phyloP scores from a whole-genome alignment of 2,888 invertebrate genomes.

The Machimus rusticus region DNA sequence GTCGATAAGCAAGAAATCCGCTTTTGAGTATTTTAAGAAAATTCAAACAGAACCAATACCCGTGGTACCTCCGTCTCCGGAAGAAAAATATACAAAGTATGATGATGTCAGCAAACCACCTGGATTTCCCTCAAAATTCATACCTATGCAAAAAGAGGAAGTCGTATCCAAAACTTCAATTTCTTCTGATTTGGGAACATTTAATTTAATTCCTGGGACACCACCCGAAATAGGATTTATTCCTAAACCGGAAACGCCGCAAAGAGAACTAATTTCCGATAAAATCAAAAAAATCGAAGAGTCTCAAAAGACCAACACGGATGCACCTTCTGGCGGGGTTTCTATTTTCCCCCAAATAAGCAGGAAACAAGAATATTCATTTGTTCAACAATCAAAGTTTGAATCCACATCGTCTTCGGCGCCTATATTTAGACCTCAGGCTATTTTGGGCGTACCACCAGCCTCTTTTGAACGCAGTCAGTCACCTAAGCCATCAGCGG shows the following conservation, averaged over 20 bases:
- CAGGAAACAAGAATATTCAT: conserved; percentile 50
- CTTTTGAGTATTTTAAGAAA: conserved; percentile 73
- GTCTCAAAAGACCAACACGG: conserved; percentile 65
- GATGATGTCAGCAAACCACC: conserved; percentile 52
- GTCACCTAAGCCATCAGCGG: conserved; percentile 69
- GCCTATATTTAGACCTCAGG: conserved; percentile 61
- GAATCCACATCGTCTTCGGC: conserved; percentile 51
- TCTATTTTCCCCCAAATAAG: conserved; percentile 62
- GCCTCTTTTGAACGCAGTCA: conserved; percentile 59
- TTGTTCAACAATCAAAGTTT: conserved; percentile 56
- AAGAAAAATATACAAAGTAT: conserved; percentile 63
- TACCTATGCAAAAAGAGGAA: conserved; percentile 16
- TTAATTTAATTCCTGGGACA: conserved; percentile 72
- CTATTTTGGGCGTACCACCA: conserved; percentile 55
- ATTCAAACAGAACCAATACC: conserved; percentile 60
- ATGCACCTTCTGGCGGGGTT: conserved; percentile 68
- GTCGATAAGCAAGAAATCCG: conserved; percentile 71
- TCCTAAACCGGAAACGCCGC: conserved; percentile 62
- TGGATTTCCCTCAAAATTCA: background rate
- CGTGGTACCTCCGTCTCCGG: conserved; percentile 53
- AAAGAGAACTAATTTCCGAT: conserved; percentile 66
- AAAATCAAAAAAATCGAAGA: conserved; percentile 70
- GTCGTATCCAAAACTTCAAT: background rate
- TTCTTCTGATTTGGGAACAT: conserved; percentile 58
- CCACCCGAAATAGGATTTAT: conserved; percentile 74